Evolutionary conservation across 1,140 invertebrate genomes (phyloP).

Genomic region (Odontomachus brunneus): DNA sequence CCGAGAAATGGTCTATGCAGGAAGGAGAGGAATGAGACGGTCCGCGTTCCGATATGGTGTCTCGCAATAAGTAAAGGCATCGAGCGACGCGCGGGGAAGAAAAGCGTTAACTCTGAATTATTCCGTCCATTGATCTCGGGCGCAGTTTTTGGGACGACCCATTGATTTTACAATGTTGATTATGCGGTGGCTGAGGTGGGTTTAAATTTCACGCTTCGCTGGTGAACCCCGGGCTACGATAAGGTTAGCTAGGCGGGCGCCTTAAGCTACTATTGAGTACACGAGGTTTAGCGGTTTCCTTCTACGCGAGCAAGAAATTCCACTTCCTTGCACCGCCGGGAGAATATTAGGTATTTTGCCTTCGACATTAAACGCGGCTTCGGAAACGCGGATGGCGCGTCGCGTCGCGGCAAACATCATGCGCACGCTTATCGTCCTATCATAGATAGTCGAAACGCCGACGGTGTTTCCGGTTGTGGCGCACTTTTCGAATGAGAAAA

Average conservation of each 20-base stretch:
- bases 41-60: too few species aligned
- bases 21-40: too few species aligned
- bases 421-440: slow-evolving; percentile 20
- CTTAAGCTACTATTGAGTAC: slow-evolving; percentile 72
- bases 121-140: slow-evolving; percentile 50
- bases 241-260: slow-evolving; percentile 62
- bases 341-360: slow-evolving; percentile 71
- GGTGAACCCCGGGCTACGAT: slow-evolving; percentile 55
- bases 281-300: slow-evolving; percentile 70
- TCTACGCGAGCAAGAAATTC: slow-evolving; percentile 71
- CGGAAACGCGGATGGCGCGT: neutral
- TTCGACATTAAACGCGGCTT: slow-evolving; percentile 38
- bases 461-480: slow-evolving; percentile 6
- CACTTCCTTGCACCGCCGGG: slow-evolving; percentile 58
- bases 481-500: slow-evolving; percentile 11
- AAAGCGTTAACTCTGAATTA: slow-evolving; percentile 29
- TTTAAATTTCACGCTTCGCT: slow-evolving; percentile 73
- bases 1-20: too few species aligned
- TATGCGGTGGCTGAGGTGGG: slow-evolving; percentile 59
- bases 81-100: neutral
- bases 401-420: slow-evolving; percentile 9
- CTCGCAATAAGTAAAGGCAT: neutral
- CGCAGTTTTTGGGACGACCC: slow-evolving; percentile 44
- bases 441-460: slow-evolving; percentile 34
- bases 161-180: slow-evolving; percentile 73